These are phyloP conservation scores for Gasterosteus aculeatus DNA, from an alignment of 2,113 vertebrate genomes.

Conservation along the genomic window DNA sequence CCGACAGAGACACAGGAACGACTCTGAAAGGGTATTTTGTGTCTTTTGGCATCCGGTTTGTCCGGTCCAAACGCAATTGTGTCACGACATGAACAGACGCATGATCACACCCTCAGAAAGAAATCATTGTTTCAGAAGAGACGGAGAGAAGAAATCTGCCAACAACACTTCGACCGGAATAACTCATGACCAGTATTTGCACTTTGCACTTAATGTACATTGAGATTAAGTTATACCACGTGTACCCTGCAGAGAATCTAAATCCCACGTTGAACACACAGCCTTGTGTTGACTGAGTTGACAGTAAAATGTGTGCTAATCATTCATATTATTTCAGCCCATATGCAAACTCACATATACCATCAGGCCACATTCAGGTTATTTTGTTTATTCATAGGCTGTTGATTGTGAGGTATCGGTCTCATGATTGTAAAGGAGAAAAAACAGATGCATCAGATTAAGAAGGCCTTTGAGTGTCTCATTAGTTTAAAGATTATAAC, in stretches of 20 bases:
- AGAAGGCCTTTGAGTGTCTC: neutral
- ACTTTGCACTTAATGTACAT: neutral
- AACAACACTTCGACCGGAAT: neutral
- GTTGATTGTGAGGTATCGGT: too few species aligned
- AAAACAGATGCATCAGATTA: neutral
- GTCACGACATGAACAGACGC: neutral
- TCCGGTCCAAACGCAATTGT: neutral
- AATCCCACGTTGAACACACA: neutral
- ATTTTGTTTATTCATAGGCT: neutral
- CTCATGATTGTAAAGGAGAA: too few species aligned
- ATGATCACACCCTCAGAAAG: neutral
- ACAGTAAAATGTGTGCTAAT: constrained; percentile 9
- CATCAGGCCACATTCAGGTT: neutral
- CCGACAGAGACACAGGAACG: neutral
- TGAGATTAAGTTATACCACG: neutral
- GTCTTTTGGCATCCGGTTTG: neutral
- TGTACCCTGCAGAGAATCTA: neutral
- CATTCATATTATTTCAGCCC: constrained; percentile 11
- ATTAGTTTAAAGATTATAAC: neutral
- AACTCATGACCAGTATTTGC: neutral
- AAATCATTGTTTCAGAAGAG: neutral
- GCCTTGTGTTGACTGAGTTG: neutral
- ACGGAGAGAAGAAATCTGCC: too few species aligned
- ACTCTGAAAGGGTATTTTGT: neutral
- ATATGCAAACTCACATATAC: neutral